Conservation (phyloP, 2,113 vertebrate species). For the Pachyramphus minor region DNA sequence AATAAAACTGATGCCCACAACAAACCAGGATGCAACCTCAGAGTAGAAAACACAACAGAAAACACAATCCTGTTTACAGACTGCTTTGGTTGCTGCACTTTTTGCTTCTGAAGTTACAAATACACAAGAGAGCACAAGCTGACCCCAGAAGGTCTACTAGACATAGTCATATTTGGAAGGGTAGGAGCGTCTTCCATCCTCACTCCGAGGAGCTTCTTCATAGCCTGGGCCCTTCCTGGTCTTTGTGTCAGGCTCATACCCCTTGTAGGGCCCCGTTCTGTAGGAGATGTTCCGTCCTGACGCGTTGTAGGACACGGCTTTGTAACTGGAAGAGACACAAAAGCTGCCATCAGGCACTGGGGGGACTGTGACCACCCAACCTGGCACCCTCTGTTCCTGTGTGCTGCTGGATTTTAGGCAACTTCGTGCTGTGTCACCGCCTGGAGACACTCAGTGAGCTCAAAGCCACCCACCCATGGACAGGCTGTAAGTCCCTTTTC, state of each 20-base stretch:
- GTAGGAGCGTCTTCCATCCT: constrained; percentile 76
- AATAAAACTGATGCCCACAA: neutral
- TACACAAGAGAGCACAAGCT: neutral
- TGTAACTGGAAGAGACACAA: constrained; percentile 76
- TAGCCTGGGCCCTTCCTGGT: constrained; percentile 65
- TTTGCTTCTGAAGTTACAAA: constrained; percentile 5
- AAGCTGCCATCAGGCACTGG: neutral
- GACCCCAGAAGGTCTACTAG: constrained; percentile 51
- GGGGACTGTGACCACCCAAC: neutral
- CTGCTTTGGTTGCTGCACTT: neutral
- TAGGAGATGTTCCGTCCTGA: constrained; percentile 78
- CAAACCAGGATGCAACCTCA: neutral
- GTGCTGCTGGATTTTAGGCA: neutral
- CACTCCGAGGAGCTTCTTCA: constrained; percentile 70
- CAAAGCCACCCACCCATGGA: neutral
- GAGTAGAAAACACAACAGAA: neutral
- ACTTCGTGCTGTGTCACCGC: neutral
- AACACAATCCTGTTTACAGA: neutral
- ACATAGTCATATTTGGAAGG: constrained; percentile 88
- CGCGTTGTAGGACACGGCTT: constrained; percentile 82
- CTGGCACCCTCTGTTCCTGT: rapidly evolving
- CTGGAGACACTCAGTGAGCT: neutral
- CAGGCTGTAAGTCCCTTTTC: neutral
- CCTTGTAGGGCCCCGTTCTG: constrained; percentile 71
- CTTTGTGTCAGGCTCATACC: constrained; percentile 64